These are phyloP conservation scores for Patella depressa DNA, from an alignment of 2,888 invertebrate genomes.

Conservation along the genomic window DNA sequence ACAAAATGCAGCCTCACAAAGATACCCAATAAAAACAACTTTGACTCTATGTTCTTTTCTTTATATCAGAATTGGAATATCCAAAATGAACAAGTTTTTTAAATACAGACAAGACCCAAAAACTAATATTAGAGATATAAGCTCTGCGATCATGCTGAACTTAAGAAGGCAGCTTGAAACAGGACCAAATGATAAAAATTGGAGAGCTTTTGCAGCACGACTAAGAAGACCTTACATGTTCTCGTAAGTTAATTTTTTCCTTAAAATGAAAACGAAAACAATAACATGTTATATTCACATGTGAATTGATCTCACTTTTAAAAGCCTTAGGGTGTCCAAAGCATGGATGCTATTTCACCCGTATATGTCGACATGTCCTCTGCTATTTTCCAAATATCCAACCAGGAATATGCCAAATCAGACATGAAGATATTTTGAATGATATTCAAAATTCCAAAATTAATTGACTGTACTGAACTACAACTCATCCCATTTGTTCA, in stretches of 20 bases:
- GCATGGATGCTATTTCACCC: too few species aligned
- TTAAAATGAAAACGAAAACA: too few species aligned
- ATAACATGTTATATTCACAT: not conserved
- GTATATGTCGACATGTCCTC: too few species aligned
- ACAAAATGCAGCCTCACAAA: too few species aligned
- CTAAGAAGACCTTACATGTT: conserved; percentile 30
- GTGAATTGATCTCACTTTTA: not conserved
- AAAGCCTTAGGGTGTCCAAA: not conserved
- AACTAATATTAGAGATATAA: conserved; percentile 38
- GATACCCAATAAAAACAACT: too few species aligned
- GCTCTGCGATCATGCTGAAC: conserved; percentile 39
- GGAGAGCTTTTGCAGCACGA: conserved; percentile 46
- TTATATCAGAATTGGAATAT: too few species aligned
- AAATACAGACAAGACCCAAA: not conserved
- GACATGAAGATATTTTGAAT: too few species aligned
- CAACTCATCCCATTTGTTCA: too few species aligned
- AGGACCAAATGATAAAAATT: conserved; percentile 48
- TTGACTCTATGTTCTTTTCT: too few species aligned
- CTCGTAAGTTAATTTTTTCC: conserved; percentile 23
- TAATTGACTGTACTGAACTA: not conserved
- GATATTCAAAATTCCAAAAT: too few species aligned
- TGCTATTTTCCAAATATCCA: too few species aligned
- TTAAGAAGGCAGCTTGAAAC: conserved; percentile 43
- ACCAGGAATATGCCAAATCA: too few species aligned
- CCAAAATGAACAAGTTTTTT: not conserved